Conservation (phyloP, 1,140 invertebrate genomes). For the Eulimnadia texana region DNA sequence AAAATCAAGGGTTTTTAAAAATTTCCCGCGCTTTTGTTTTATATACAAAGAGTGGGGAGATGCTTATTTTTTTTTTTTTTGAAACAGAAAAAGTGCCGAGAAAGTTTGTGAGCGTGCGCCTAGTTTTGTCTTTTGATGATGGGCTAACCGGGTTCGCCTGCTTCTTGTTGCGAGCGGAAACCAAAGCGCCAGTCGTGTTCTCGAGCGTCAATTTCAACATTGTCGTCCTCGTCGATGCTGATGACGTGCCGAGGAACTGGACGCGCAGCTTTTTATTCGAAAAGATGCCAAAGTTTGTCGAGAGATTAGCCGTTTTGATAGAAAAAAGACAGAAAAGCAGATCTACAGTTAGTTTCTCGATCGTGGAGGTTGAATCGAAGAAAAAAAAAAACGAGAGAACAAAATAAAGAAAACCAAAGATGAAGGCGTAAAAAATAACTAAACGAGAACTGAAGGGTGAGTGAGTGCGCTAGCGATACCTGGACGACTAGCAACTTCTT, state of each 20-base stretch:
- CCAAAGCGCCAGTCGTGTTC: conserved; percentile 40
- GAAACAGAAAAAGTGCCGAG: too few relatives aligned
- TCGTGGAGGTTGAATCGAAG: not conserved
- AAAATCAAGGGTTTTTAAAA: too few relatives aligned
- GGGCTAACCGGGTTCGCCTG: not conserved
- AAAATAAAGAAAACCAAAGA: not conserved
- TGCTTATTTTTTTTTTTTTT: too few relatives aligned
- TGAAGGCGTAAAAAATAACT: not conserved
- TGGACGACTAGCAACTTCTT: conserved; percentile 4
- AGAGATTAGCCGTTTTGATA: not conserved
- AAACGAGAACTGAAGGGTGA: not conserved
- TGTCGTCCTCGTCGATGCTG: conserved; percentile 36
- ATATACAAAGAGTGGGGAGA: too few relatives aligned
- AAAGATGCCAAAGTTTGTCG: not conserved
- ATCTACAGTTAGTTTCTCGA: not conserved
- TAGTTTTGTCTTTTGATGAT: too few relatives aligned
- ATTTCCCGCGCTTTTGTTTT: too few relatives aligned
- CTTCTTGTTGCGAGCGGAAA: conserved; percentile 22
- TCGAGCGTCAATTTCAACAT: conserved; percentile 35
- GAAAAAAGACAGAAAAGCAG: not conserved
- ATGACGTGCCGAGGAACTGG: conserved; percentile 33
- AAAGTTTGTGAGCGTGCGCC: too few relatives aligned
- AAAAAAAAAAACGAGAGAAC: not conserved
- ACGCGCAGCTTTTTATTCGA: conserved; percentile 23
- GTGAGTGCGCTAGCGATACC: conserved; percentile 3